A percentile compares a stretch with the other conserved stretches of the same genome.
phyloP scores from a whole-genome alignment of 37 sponge, comb jelly and placozoan species.

The Chondrosia reniformis region DNA sequence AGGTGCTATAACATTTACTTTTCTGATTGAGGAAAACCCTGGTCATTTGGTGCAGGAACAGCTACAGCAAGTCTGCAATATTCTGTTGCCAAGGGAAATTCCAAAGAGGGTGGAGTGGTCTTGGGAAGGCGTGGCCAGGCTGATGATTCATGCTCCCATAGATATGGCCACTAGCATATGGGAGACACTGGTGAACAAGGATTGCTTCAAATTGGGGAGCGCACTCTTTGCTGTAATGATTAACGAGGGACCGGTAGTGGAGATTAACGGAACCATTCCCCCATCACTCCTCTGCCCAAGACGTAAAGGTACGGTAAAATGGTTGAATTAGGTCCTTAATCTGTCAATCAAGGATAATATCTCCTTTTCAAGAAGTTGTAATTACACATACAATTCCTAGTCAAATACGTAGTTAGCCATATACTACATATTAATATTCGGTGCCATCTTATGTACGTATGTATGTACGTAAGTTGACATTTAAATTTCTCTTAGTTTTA shows the following conservation, averaged over 20 bases:
- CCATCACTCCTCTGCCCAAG: too few relatives aligned
- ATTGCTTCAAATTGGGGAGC: background rate
- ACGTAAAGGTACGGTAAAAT: too few relatives aligned
- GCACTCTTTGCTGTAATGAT: background rate
- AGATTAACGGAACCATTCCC: background rate
- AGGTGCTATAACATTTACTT: too few relatives aligned
- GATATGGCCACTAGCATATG: background rate
- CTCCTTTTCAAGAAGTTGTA: too few relatives aligned
- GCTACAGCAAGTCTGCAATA: background rate
- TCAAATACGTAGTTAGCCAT: too few relatives aligned
- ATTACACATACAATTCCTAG: too few relatives aligned
- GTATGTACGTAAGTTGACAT: too few relatives aligned
- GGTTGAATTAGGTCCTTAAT: too few relatives aligned
- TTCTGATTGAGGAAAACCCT: background rate
- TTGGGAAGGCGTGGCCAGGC: background rate
- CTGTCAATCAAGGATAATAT: too few relatives aligned
- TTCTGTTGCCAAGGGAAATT: slow-evolving; percentile 7
- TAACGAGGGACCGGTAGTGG: background rate
- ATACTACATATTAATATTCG: too few relatives aligned
- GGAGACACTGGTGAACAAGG: slow-evolving; percentile 11
- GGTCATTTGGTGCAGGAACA: background rate
- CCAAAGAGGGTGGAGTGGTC: background rate
- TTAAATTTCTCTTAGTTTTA: too few relatives aligned
- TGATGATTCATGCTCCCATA: background rate
- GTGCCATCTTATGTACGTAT: too few relatives aligned